Base-by-base conservation (phyloP, 2,888 invertebrate species). In the Tiliacea aurago region DNA sequence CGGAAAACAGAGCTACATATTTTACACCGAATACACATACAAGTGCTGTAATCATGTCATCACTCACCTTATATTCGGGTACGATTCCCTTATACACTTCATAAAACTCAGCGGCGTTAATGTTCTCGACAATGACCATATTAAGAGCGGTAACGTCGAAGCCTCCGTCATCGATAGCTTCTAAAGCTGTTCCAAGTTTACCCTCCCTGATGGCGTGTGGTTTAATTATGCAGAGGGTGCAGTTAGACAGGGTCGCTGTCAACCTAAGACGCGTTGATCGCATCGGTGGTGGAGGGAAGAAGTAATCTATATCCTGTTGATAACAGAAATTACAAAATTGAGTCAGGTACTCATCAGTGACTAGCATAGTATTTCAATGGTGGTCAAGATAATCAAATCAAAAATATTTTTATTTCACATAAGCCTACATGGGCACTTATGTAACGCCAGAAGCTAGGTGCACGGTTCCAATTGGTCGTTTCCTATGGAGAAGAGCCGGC, bases 41-140 rank as follows among this genome's bases (percentile, higher is more conserved):
- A 47, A 15, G 9, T 20, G 23, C 4, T 37, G 33, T n/a, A 56
- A 49, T 23, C 4, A 37, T 33, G 37, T 15, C 37, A 33, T 20
- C 11, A 63, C 43, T 43, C 28, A 87, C 98, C 91, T 97, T 97
- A 91, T 97, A 98, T 88, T 98, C 98, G 1, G 97, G 97, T 53
- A 98, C 97, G 68, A 99, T 98, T 2, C 99, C 99, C 91, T 98
- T 98, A 93, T 99, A 99, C 6, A 99, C 98, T 95, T 99, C 99
- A 89, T 98, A 97, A 94, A 99, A 99, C 92, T 99, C 99, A 87
- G 98, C 98, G 9, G 98, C 98, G 92, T 99, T 98, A 0, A 97
- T 97, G 79, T 97, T 97, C 86, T 98, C 98, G 86, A 99, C 96
- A 77, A 97, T 96, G 85, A 98, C 97, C 97, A 98, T 98, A 92